Evolutionary conservation across 1,140 invertebrate species (phyloP), one percentile per base, ranked within the genome.

Genomic region (Aphelinus atriplicis): DNA sequence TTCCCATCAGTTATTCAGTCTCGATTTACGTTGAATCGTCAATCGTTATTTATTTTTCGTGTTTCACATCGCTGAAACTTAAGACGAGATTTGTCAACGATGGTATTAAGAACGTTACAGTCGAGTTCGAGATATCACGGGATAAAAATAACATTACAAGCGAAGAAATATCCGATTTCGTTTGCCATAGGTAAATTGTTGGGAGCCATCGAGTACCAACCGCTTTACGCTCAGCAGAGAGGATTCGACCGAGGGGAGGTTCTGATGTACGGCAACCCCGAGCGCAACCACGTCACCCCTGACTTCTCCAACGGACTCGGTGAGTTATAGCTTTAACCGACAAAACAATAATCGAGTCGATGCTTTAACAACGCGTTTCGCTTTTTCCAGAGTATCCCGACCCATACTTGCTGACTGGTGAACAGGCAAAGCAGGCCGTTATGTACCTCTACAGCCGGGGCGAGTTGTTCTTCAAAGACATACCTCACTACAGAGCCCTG

Each of bases 401-500:
- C 72, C 90, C 90, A 2, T 88, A 89, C 76, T 80, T 91, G 53
- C 77, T 91, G 61, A 87, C 88, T 63, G 90, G 89, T 0, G 82
- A 88, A 1, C 86, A 89, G 71, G 90, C 90, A 10, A 81, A 88
- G n/a, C 79, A 85, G 64, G 89, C 90, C 3, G 85, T 91, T 5
- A 84, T 81, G 61, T 87, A 85, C 64, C 80, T 90, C n/a, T 87
- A 86, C 50, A 81, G 82, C 3, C 87, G 88, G 6, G 90, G 90
- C 10, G 86, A 90, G 77, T 81, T 91, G 7, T 93, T 91, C 83
- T 92, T 90, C 78, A 86, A 90, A 62, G 89, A 92, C 61, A 90
- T 91, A 76, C 91, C 91, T 1, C 92, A 93, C 76, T 87, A 89
- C n/a, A 81, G 88, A 74, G 89, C 91, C 0, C 76, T 92, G 5